Evolutionary conservation across 2,888 invertebrate genomes (phyloP), one percentile per base, ranked within the genome.

Genomic region (Drosophila infuscata): DNA sequence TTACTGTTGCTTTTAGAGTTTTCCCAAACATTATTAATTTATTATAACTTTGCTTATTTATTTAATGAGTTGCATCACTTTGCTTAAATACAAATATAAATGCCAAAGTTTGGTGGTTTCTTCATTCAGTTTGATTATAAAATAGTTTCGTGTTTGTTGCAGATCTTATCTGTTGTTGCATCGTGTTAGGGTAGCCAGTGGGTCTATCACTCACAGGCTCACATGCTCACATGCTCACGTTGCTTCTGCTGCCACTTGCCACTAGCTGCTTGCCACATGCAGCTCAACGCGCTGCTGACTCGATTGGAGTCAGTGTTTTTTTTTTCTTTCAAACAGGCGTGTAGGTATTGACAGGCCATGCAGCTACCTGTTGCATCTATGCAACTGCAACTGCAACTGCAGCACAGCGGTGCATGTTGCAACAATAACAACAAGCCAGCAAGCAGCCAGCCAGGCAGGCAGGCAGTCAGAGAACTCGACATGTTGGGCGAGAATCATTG

Each of bases 401-500:
- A 43, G 66, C 80, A 81, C 81, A 72, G 78, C 81, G 76, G 78
- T 77, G 62, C 61, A 62, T 80, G 83, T 73, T 76, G 77, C 81
- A 80, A 66, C 71, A 79, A 75, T 41, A 57, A 57, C 32, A 20
- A 30, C 51, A 51, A n/a, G 51, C 51, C 17, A 32, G 15, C 57
- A 30, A 15, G 30, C 38, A 29, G n/a, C 0, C 74, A 52, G 29
- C 54, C 53, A 56, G 43, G 43, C 32, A 17, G 29, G 11, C 78
- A 54, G 30, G 52, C 53, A 59, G 43, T 38, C 72, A 48, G 60
- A 72, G 65, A 79, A 67, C 53, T 83, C 89, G 84, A 81, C 85
- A 83, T 86, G 81, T 71, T 70, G 79, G 82, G 62, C 89, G 73
- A 77, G 90, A 85, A 85, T 85, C 90, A 85, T 85, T 90, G 86